Base-by-base conservation (phyloP, 2,797 vertebrate genomes). In the Pogonophryne albipinna region DNA sequence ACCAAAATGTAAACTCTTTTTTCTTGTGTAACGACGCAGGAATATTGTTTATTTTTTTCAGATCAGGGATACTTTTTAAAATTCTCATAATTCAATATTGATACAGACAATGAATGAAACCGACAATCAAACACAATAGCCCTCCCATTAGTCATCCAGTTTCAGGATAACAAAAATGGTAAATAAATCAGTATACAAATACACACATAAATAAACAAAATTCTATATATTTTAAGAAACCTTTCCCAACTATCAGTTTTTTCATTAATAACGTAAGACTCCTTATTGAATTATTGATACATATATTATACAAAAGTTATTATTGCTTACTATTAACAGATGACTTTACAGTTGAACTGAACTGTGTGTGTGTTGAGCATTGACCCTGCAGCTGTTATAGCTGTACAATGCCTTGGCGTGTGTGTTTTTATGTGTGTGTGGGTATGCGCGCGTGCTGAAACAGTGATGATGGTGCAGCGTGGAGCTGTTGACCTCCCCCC, bases 401-500 rank as follows among this genome's bases (percentile, higher is more conserved):
- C 57, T 9, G 55, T 3, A 20, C 52, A n/a, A 2, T 31, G 62
- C 31, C 49, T 58, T 45, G 16, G 8, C 17, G 16, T 17, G 46
- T 16, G 45, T 17, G 15, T 8, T 14, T 17, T 14, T 16, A 6
- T 47, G 6, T 47, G 46, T 17, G 46, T 17, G 15, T 17, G 46
- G 6, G 46, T 17, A 15, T 16, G 16, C 7, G 46, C 6, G 46
- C 17, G 46, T 3, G 46, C 7, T 5, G 62, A 15, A 2, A 8
- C 9, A 15, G 71, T 34, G 70, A 45, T 55, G 80, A 68, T 65
- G 62, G 64, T 42, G 79, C 64, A 56, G 67, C 53, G 9, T 31
- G 76, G 56, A 57, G 52, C 64, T 17, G 71, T 74, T 91, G 87
- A 91, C 92, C 92, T 91, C 92, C 92, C 90, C 84, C 88, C 82